Conservation (phyloP, 2,888 invertebrate genomes). For the Apamea anceps region DNA sequence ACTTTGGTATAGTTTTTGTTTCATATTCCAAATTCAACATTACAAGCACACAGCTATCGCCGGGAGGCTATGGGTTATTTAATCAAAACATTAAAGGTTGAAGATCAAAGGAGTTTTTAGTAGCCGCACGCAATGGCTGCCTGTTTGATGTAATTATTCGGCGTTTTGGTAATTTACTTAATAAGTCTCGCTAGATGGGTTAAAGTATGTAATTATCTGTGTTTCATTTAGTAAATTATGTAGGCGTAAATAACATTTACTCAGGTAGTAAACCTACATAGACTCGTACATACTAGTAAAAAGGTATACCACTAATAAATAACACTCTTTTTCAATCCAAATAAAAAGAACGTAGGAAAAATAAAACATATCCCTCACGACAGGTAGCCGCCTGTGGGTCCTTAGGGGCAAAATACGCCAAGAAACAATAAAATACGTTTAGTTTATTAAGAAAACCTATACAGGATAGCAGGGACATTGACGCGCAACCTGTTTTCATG, state of each 20-base stretch:
- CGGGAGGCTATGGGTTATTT: constrained; percentile 23
- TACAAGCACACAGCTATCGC: constrained; percentile 35
- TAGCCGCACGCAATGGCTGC: neutral
- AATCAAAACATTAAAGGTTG: constrained; percentile 49
- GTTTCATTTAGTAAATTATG: constrained; percentile 7
- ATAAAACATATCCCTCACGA: neutral
- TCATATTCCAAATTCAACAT: constrained; percentile 37
- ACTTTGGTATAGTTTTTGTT: constrained; percentile 37
- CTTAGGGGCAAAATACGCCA: neutral
- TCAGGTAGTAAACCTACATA: neutral
- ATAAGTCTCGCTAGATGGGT: constrained; percentile 1
- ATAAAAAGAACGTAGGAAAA: neutral
- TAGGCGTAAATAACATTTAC: neutral
- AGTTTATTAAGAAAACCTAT: neutral
- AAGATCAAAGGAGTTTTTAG: constrained; percentile 49
- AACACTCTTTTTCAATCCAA: neutral
- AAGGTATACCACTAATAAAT: neutral
- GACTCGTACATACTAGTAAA: neutral
- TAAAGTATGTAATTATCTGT: neutral
- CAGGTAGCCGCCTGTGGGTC: neutral
- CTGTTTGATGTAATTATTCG: constrained; percentile 38
- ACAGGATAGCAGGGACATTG: no score
- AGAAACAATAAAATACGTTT: neutral
- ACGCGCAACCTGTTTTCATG: no score
- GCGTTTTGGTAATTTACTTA: constrained; percentile 13